Evolutionary conservation across 2,113 vertebrate genomes (phyloP).

Genomic region (Accipiter cooperii): DNA sequence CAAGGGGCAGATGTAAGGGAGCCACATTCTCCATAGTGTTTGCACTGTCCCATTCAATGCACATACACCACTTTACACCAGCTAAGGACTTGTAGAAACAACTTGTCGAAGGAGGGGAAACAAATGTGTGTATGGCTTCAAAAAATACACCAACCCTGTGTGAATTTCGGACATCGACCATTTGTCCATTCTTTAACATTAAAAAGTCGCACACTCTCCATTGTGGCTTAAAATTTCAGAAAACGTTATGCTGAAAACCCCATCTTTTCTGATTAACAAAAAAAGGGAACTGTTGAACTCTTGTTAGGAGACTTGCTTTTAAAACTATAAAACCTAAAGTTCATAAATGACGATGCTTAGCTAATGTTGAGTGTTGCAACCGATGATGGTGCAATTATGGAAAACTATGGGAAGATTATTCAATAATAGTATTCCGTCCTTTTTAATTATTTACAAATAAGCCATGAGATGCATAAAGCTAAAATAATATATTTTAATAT

Average conservation of each 20-base stretch:
- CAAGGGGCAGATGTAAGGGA: not conserved
- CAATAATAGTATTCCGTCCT: not conserved
- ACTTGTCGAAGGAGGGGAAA: not conserved
- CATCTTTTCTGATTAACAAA: not conserved
- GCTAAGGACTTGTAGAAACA: not conserved
- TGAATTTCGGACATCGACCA: not conserved
- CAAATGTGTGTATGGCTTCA: not conserved
- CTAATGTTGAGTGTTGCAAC: not conserved
- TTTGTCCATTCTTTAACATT: not conserved
- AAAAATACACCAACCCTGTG: not conserved
- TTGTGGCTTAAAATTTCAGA: not conserved
- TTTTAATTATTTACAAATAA: slow-evolving; percentile 33
- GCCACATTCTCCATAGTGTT: not conserved
- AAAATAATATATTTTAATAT: not conserved
- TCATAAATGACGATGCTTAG: not conserved
- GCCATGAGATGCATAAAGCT: not conserved
- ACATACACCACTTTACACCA: not conserved
- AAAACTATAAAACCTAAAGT: not conserved
- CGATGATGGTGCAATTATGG: not conserved
- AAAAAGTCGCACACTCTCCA: not conserved
- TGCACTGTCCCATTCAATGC: not conserved
- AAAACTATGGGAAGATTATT: not conserved
- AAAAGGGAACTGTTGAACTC: not conserved
- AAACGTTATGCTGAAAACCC: not conserved
- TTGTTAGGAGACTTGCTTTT: not conserved